phyloP scores from a whole-genome alignment of 2,797 vertebrate species.

The Pipistrellus kuhlii region DNA sequence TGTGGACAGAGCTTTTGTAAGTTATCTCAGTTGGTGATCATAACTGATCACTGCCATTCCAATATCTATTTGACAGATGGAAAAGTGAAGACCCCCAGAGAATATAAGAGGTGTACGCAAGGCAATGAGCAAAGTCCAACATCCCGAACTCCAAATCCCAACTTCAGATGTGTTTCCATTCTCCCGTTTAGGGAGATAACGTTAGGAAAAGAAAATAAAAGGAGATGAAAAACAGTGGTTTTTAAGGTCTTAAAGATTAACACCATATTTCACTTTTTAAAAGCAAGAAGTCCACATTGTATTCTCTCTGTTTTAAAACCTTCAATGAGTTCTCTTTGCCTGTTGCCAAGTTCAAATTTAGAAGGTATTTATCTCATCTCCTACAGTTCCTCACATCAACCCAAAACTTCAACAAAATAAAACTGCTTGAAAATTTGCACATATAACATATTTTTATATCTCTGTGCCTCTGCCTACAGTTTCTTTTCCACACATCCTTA shows the following conservation, averaged over 20 bases:
- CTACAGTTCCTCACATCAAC: neutral
- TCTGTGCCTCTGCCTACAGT: neutral
- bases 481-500: neutral
- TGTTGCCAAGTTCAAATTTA: constrained; percentile 11
- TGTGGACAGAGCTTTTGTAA: neutral
- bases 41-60: neutral
- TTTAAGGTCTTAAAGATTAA: constrained; percentile 1
- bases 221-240: neutral
- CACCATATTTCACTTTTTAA: neutral
- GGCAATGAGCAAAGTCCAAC: neutral
- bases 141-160: neutral
- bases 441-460: neutral
- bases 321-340: neutral
- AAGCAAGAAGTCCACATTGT: neutral
- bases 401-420: neutral
- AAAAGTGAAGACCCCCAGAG: neutral
- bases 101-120: neutral
- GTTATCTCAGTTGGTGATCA: neutral
- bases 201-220: constrained; percentile 3
- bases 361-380: neutral
- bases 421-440: neutral
- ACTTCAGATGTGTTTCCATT: neutral
- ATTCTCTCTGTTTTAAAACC: neutral
- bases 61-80: neutral
- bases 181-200: neutral